These are phyloP conservation scores for Ylistrum balloti DNA, from an alignment of 1,140 invertebrate genomes.

Conservation along the genomic window DNA sequence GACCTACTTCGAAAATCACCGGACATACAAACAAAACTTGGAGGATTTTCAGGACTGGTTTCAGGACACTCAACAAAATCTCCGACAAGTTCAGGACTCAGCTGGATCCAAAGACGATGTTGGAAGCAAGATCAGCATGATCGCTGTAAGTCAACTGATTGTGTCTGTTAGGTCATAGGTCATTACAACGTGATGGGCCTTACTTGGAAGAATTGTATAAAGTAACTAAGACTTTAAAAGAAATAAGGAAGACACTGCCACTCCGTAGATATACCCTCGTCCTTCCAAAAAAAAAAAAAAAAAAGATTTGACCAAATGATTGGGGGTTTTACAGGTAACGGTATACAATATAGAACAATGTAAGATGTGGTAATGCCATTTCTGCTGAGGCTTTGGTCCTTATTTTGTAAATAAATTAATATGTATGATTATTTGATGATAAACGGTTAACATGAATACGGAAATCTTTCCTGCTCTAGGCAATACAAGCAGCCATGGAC, in stretches of 20 bases:
- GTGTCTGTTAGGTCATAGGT: too few species aligned
- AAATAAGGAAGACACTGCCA: too few species aligned
- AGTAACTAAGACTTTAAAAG: too few species aligned
- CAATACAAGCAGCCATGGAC: conserved; percentile 78
- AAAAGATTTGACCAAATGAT: neutral
- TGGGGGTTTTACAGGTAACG: neutral
- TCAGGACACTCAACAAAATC: conserved; percentile 69
- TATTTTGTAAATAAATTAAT: neutral
- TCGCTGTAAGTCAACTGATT: conserved; percentile 73
- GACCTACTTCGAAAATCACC: conserved; percentile 93
- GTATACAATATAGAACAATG: too few species aligned
- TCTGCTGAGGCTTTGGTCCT: too few species aligned
- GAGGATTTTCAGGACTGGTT: conserved; percentile 77
- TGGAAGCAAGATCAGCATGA: conserved; percentile 68
- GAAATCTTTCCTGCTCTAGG: conserved; percentile 65
- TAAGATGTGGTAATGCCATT: too few species aligned
- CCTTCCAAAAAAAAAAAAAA: too few species aligned
- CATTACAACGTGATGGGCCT: too few species aligned
- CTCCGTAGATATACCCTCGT: too few species aligned
- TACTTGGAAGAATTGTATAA: too few species aligned
- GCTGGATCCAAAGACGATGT: conserved; percentile 77
- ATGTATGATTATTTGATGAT: neutral
- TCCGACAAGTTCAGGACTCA: conserved; percentile 72
- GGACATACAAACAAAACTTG: conserved; percentile 84
- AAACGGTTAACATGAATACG: neutral